phyloP scores from a whole-genome alignment of 2,797 vertebrate genomes.

The Sarcoramphus papa region DNA sequence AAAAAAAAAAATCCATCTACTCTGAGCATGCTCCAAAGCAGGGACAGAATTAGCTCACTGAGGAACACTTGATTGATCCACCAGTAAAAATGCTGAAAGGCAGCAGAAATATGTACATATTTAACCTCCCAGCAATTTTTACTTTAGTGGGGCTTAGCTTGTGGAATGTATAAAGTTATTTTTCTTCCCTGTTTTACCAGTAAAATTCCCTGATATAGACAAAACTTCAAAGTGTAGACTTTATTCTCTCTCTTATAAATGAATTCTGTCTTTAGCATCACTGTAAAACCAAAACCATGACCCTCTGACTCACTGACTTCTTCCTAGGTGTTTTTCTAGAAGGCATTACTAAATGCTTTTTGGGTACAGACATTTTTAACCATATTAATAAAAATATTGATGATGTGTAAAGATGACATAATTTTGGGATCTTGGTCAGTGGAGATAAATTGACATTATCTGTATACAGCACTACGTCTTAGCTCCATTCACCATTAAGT shows the following conservation, averaged over 20 bases:
- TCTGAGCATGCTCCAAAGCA: not conserved
- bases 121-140: not conserved
- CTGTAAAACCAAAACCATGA: not conserved
- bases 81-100: slow-evolving; percentile 13
- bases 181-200: not conserved
- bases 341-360: not conserved
- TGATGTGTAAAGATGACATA: not conserved
- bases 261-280: not conserved
- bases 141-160: not conserved
- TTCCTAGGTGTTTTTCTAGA: not conserved
- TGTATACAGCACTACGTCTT: not conserved
- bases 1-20: not conserved
- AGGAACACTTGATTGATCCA: slow-evolving; percentile 22
- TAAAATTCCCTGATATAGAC: not conserved
- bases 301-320: not conserved
- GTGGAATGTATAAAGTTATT: not conserved
- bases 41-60: slow-evolving; percentile 7
- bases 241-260: not conserved
- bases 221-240: not conserved
- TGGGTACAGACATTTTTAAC: not conserved
- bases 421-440: not conserved
- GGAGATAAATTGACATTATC: not conserved
- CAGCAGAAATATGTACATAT: not conserved
- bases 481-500: not conserved
- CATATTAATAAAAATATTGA: not conserved